A percentile compares a stretch with the other conserved stretches of the same genome.
Evolutionary conservation across 2,888 invertebrate genomes (phyloP).

Genomic region (Smittia sp.): DNA sequence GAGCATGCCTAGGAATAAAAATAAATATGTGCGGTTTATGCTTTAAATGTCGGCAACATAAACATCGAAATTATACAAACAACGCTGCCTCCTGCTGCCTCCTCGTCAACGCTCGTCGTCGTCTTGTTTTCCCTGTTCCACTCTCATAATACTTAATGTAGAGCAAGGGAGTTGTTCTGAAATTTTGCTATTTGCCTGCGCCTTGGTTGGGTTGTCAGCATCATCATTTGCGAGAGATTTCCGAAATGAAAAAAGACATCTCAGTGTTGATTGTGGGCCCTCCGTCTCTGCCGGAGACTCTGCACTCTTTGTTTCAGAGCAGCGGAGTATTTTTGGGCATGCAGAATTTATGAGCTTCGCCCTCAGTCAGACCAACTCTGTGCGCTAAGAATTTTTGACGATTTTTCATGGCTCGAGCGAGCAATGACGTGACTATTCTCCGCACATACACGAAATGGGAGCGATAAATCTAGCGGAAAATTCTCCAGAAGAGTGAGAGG

Average conservation of each 20-base stretch:
- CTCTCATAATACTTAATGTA: background rate
- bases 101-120: background rate
- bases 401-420: background rate
- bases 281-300: too few relatives aligned
- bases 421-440: constrained; percentile 32
- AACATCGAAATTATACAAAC: constrained; percentile 14
- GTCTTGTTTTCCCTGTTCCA: background rate
- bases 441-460: constrained; percentile 11
- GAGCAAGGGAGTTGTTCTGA: background rate
- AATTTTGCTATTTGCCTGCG: background rate
- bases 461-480: constrained; percentile 36
- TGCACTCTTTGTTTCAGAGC: too few relatives aligned
- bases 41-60: constrained; percentile 13
- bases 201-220: background rate
- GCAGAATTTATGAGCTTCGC: too few relatives aligned
- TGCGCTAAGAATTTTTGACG: background rate
- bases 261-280: too few relatives aligned
- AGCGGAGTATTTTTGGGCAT: too few relatives aligned
- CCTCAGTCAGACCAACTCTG: too few relatives aligned
- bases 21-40: constrained; percentile 7
- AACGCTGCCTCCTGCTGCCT: background rate
- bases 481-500: background rate
- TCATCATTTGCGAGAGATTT: background rate
- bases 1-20: background rate
- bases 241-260: too few relatives aligned